A percentile compares a stretch with the other conserved stretches of the same genome.
These are phyloP conservation scores for Ectropis crepuscularia DNA, from an alignment of 2,888 invertebrate species.

Conservation along the genomic window DNA sequence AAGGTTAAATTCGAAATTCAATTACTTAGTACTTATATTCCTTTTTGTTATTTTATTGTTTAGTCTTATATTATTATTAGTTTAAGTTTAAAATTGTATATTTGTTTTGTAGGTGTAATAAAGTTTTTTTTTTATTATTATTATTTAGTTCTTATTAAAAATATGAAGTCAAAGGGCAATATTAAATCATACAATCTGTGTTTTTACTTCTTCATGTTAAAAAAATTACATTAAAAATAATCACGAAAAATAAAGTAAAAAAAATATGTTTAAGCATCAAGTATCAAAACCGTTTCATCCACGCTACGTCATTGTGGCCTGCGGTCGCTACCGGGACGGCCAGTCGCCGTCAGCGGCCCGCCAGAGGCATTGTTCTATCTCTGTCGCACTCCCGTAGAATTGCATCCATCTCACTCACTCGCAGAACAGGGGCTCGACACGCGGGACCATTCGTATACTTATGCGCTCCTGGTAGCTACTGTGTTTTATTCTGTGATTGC, in stretches of 20 bases:
- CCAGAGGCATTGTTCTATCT: slow-evolving; percentile 38
- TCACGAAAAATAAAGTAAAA: not conserved
- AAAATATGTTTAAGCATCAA: slow-evolving; percentile 42
- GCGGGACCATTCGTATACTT: slow-evolving; percentile 7
- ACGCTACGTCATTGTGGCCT: slow-evolving; percentile 24
- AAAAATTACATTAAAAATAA: not conserved
- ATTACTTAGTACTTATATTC: no score
- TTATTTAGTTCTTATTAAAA: no score
- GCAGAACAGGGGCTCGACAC: slow-evolving; percentile 1
- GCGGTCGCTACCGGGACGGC: slow-evolving; percentile 41
- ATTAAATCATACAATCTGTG: no score
- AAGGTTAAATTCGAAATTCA: no score
- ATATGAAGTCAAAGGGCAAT: no score
- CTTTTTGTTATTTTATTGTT: no score
- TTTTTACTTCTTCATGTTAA: no score
- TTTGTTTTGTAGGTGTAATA: no score
- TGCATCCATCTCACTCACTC: slow-evolving; percentile 5
- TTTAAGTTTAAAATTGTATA: no score
- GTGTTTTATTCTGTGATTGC: slow-evolving; percentile 2
- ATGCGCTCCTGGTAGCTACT: slow-evolving; percentile 1
- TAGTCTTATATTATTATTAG: no score
- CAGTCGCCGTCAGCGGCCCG: slow-evolving; percentile 40
- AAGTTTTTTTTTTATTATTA: no score
- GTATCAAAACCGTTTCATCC: slow-evolving; percentile 59
- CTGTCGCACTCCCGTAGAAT: slow-evolving; percentile 37